phyloP scores from a whole-genome alignment of 2,888 invertebrate genomes.

The Drosophila emarginata region DNA sequence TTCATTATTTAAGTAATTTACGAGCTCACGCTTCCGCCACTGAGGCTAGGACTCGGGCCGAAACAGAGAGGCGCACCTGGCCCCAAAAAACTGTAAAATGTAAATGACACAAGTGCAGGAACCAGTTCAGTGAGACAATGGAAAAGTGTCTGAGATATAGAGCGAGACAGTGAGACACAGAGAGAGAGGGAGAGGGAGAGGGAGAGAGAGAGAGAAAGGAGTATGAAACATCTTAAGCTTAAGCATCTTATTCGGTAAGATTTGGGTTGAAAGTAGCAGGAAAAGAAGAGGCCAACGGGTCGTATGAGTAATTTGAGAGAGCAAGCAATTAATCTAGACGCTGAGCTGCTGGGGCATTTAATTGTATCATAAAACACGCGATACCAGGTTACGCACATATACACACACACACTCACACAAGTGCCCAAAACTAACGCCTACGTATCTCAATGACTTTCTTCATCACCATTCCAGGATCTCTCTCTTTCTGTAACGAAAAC shows the following conservation, averaged over 20 bases:
- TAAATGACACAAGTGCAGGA: slow-evolving; percentile 16
- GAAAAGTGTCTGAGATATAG: neutral
- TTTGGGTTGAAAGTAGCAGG: neutral
- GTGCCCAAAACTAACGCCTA: neutral
- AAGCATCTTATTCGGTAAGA: neutral
- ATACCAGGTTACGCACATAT: slow-evolving; percentile 14
- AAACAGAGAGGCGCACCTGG: slow-evolving; percentile 13
- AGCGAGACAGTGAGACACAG: neutral
- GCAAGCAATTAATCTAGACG: slow-evolving; percentile 64
- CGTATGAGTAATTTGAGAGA: slow-evolving; percentile 70
- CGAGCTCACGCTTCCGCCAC: slow-evolving; percentile 61
- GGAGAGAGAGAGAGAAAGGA: neutral
- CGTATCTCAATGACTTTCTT: neutral
- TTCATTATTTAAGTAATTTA: slow-evolving; percentile 75
- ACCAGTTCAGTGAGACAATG: slow-evolving; percentile 2
- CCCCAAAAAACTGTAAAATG: slow-evolving; percentile 11
- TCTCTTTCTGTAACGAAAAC: neutral
- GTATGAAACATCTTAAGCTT: slow-evolving; percentile 1
- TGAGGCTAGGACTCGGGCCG: slow-evolving; percentile 34
- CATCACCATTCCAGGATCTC: neutral
- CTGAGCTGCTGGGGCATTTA: slow-evolving; percentile 49
- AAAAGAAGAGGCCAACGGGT: slow-evolving; percentile 35
- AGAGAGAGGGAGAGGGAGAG: neutral
- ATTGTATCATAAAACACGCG: slow-evolving; percentile 65
- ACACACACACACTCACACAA: neutral